Evolutionary conservation across 2,888 invertebrate genomes (phyloP).

Genomic region (Peribatodes rhomboidaria): DNA sequence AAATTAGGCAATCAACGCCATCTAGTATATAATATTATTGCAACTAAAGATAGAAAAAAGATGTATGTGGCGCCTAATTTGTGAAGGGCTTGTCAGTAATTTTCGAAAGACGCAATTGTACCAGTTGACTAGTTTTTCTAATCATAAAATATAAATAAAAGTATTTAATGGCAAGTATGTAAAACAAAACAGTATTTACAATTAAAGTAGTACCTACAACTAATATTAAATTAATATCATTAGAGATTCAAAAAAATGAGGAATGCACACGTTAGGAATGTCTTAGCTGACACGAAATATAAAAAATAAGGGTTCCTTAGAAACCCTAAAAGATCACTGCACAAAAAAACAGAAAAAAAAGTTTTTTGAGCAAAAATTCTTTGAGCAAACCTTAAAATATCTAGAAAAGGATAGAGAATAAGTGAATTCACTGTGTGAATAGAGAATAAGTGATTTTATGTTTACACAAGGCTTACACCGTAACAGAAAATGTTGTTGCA

Average conservation of each 20-base stretch:
- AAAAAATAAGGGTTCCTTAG: no score
- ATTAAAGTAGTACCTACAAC: constrained; percentile 16
- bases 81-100: no score
- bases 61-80: no score
- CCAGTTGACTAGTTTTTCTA: neutral
- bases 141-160: constrained; percentile 8
- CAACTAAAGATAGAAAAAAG: no score
- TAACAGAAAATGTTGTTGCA: no score
- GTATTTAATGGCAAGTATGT: constrained; percentile 23
- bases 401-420: neutral
- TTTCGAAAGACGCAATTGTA: no score
- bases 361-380: constrained; percentile 2
- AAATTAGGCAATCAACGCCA: no score
- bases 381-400: neutral
- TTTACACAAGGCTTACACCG: no score
- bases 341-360: neutral
- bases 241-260: constrained; percentile 18
- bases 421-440: neutral
- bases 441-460: no score
- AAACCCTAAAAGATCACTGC: neutral
- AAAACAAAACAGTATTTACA: constrained; percentile 26
- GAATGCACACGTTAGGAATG: constrained; percentile 17
- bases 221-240: neutral
- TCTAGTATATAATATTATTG: no score
- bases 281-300: neutral